A percentile compares a stretch with the other conserved stretches of the same genome.
phyloP scores from a whole-genome alignment of 2,888 invertebrate genomes.

The Arge pagana region DNA sequence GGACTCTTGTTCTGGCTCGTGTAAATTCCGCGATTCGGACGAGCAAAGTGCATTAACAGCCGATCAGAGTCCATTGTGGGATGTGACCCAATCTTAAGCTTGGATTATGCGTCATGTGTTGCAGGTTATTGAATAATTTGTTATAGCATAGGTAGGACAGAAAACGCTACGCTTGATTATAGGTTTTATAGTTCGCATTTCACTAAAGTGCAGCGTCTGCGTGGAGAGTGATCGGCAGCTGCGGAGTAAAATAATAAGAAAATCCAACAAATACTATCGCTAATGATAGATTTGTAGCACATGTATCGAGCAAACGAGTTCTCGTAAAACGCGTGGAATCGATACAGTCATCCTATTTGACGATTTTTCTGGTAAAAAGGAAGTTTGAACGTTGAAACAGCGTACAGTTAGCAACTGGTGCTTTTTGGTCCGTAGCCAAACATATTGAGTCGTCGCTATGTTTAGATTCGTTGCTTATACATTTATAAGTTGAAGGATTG shows the following conservation, averaged over 20 bases:
- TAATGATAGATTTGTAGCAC: no score
- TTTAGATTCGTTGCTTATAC: conserved; percentile 13
- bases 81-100: conserved; percentile 11
- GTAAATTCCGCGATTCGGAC: conserved; percentile 1
- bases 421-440: conserved; percentile 10
- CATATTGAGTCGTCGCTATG: conserved; percentile 20
- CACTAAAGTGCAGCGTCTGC: no score
- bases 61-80: conserved; percentile 16
- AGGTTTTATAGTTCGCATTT: no score
- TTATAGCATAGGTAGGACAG: background rate
- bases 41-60: background rate
- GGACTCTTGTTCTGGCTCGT: conserved; percentile 14
- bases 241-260: no score
- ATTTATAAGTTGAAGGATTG: conserved; percentile 15
- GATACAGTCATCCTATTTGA: no score
- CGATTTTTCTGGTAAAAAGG: background rate
- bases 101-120: conserved; percentile 10
- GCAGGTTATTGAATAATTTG: background rate
- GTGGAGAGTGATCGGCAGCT: no score
- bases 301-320: no score
- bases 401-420: conserved; percentile 10
- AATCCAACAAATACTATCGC: no score
- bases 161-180: no score
- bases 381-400: no score
- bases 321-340: no score